phyloP scores from a whole-genome alignment of 2,888 invertebrate genomes.

The Ptycholaimellus sp. region DNA sequence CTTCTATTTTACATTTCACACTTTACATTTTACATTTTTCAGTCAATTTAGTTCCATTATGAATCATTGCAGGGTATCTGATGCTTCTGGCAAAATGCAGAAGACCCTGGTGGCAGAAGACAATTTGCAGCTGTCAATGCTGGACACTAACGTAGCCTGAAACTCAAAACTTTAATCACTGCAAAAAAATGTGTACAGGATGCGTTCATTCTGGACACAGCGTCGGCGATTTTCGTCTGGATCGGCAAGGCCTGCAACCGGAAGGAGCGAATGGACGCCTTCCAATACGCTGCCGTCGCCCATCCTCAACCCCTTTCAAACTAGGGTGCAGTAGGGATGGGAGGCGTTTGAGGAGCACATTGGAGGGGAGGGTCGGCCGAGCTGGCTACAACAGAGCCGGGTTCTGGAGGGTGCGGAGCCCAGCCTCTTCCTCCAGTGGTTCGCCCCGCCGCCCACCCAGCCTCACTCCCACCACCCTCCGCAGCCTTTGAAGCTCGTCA shows the following conservation, averaged over 20 bases:
- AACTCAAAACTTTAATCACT: neutral
- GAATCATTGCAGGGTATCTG: slow-evolving; percentile 22
- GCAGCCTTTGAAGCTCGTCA: too few relatives aligned
- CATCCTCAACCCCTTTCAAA: too few relatives aligned
- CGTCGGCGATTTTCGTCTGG: slow-evolving; percentile 31
- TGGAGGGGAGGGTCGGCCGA: slow-evolving; percentile 27
- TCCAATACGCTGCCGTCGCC: neutral
- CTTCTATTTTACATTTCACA: too few relatives aligned
- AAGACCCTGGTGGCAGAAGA: slow-evolving; percentile 44
- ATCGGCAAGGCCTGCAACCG: slow-evolving; percentile 28
- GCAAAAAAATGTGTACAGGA: slow-evolving; percentile 18
- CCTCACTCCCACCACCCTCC: too few relatives aligned
- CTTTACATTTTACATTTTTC: too few relatives aligned
- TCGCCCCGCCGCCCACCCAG: slow-evolving; percentile 40
- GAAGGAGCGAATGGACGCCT: slow-evolving; percentile 21
- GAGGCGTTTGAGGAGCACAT: too few relatives aligned
- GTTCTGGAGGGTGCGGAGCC: slow-evolving; percentile 61
- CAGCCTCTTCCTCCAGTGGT: slow-evolving; percentile 64
- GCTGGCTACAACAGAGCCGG: slow-evolving; percentile 31
- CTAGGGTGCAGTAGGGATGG: too few relatives aligned
- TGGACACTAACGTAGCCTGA: slow-evolving; percentile 40
- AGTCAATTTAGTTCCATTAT: too few relatives aligned
- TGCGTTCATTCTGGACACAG: slow-evolving; percentile 31
- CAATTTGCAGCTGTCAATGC: slow-evolving; percentile 45
- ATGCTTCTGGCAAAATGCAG: slow-evolving; percentile 38